phyloP scores from a whole-genome alignment of 1,140 invertebrate genomes.

The Brachionus koreanus region DNA sequence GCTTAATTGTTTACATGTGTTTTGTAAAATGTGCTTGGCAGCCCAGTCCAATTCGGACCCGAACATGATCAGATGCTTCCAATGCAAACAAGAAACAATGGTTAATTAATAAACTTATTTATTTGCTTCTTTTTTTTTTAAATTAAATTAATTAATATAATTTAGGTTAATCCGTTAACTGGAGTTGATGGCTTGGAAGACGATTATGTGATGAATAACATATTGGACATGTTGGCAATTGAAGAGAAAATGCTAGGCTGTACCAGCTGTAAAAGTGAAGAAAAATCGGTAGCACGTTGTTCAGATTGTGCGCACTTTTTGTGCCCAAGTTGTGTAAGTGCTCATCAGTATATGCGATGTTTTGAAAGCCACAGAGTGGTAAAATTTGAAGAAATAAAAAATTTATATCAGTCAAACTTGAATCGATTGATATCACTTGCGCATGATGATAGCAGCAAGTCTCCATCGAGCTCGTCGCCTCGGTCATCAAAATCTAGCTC shows the following conservation, averaged over 20 bases:
- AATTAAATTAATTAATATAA: conserved; percentile 49
- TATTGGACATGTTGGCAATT: conserved; percentile 75
- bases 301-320: conserved; percentile 87
- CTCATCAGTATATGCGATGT: conserved; percentile 84
- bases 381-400: conserved; percentile 40
- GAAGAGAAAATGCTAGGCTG: conserved; percentile 72
- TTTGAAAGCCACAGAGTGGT: conserved; percentile 75
- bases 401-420: neutral
- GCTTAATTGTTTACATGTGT: conserved; percentile 82
- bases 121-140: neutral
- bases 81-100: conserved; percentile 76
- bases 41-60: conserved; percentile 8
- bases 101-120: conserved; percentile 48
- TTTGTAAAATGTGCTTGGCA: conserved; percentile 76
- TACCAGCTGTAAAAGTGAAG: conserved; percentile 81
- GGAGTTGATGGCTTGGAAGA: conserved; percentile 71
- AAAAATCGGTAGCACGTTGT: conserved; percentile 82
- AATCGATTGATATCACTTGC: neutral
- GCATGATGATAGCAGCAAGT: neutral
- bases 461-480: neutral
- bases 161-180: neutral
- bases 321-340: conserved; percentile 84
- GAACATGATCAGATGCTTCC: conserved; percentile 64
- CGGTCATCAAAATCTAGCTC: conserved; percentile 26
- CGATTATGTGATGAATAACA: conserved; percentile 78